Evolutionary conservation across 2,888 invertebrate genomes (phyloP).

Genomic region (Miltochrista miniata): DNA sequence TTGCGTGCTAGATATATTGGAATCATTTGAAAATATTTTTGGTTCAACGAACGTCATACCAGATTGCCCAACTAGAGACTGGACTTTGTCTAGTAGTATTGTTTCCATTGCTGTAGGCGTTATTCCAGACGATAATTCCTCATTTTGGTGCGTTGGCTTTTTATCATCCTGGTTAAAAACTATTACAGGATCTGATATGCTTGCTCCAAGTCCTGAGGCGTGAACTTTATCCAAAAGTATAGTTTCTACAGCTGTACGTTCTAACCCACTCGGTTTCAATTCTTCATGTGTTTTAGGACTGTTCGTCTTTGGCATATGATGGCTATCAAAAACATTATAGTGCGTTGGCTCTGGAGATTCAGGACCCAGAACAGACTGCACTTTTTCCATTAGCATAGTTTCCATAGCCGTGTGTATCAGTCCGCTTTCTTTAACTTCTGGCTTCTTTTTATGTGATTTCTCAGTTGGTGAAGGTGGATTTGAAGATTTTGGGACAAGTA

Average conservation of each 20-base stretch:
- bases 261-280: constrained; percentile 28
- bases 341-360: constrained; percentile 44
- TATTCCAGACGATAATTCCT: constrained; percentile 27
- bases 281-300: constrained; percentile 13
- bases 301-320: constrained; percentile 25
- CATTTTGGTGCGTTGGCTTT: constrained; percentile 10
- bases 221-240: constrained; percentile 35
- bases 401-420: constrained; percentile 78
- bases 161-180: constrained; percentile 7
- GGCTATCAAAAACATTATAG: constrained; percentile 32
- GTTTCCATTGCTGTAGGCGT: constrained; percentile 31
- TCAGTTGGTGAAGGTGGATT: constrained; percentile 22
- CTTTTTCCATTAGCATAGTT: constrained; percentile 80
- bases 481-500: constrained; percentile 22
- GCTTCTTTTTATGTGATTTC: constrained; percentile 26
- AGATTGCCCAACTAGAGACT: constrained; percentile 24
- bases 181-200: constrained; percentile 19
- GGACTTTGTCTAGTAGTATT: constrained; percentile 32
- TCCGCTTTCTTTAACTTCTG: constrained; percentile 52
- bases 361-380: constrained; percentile 64
- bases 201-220: constrained; percentile 21
- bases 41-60: constrained; percentile 26
- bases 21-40: constrained; percentile 19
- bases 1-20: not conserved
- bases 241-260: constrained; percentile 40